phyloP scores from a whole-genome alignment of 2,888 invertebrate genomes.

The Hyalella azteca region DNA sequence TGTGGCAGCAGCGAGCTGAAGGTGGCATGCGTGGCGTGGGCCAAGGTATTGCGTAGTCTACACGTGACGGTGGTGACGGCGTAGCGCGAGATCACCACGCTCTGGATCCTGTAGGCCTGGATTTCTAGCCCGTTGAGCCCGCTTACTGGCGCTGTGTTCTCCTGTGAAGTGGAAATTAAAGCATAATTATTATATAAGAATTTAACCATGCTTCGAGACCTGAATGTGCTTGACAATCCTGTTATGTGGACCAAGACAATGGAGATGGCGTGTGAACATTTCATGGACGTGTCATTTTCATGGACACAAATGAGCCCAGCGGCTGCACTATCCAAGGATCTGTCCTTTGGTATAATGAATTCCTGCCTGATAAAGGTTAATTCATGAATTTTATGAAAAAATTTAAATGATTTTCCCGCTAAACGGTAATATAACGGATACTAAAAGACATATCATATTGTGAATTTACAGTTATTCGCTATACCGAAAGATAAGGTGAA shows the following conservation, averaged over 20 bases:
- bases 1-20: slow-evolving; percentile 51
- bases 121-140: slow-evolving; percentile 47
- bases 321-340: too few relatives aligned
- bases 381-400: too few relatives aligned
- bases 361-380: too few relatives aligned
- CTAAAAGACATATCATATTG: too few relatives aligned
- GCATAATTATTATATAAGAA: too few relatives aligned
- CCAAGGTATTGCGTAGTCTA: slow-evolving; percentile 45
- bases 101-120: slow-evolving; percentile 51
- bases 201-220: too few relatives aligned
- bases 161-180: background rate
- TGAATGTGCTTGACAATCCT: background rate
- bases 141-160: background rate
- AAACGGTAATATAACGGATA: too few relatives aligned
- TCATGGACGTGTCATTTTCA: background rate
- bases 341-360: too few relatives aligned
- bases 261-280: background rate
- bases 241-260: background rate
- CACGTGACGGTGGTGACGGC: slow-evolving; percentile 57
- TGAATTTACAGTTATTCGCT: too few relatives aligned
- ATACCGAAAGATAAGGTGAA: too few relatives aligned
- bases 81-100: slow-evolving; percentile 54
- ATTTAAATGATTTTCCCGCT: too few relatives aligned
- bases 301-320: background rate
- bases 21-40: slow-evolving; percentile 46